Conservation (phyloP, 1,140 invertebrate genomes). For the Monomorium pharaonis region DNA sequence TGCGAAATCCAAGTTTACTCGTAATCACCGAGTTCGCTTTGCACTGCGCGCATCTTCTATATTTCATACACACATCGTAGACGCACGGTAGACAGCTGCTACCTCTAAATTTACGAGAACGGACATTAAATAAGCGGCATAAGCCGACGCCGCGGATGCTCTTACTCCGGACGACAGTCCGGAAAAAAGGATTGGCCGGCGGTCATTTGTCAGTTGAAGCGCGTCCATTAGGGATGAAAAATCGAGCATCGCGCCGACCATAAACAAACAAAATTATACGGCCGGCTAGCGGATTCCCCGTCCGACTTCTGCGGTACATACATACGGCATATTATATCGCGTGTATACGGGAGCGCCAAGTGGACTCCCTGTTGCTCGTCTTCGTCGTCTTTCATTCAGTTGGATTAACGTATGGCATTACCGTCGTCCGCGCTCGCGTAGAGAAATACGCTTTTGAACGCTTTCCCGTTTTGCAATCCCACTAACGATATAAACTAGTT, state of each 20-base stretch:
- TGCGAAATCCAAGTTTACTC: background rate
- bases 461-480: background rate
- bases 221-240: conserved; percentile 83
- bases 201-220: conserved; percentile 81
- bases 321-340: conserved; percentile 9
- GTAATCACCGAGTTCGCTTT: conserved; percentile 6
- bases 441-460: background rate
- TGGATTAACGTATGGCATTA: conserved; percentile 66
- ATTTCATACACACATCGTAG: conserved; percentile 35
- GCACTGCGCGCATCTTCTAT: background rate
- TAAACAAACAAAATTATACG: conserved; percentile 85
- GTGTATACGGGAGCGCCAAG: conserved; percentile 23
- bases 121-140: conserved; percentile 69
- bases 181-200: conserved; percentile 67
- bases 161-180: conserved; percentile 52
- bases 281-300: conserved; percentile 41
- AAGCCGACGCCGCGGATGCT: conserved; percentile 55
- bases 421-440: background rate
- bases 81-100: background rate
- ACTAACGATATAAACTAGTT: conserved; percentile 21
- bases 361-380: conserved; percentile 74
- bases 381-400: conserved; percentile 69
- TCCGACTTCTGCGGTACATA: conserved; percentile 28
- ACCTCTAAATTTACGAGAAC: conserved; percentile 63
- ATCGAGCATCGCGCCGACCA: conserved; percentile 81